These are phyloP conservation scores for Lochmaea capreae DNA, from an alignment of 2,888 invertebrate species.

Conservation along the genomic window DNA sequence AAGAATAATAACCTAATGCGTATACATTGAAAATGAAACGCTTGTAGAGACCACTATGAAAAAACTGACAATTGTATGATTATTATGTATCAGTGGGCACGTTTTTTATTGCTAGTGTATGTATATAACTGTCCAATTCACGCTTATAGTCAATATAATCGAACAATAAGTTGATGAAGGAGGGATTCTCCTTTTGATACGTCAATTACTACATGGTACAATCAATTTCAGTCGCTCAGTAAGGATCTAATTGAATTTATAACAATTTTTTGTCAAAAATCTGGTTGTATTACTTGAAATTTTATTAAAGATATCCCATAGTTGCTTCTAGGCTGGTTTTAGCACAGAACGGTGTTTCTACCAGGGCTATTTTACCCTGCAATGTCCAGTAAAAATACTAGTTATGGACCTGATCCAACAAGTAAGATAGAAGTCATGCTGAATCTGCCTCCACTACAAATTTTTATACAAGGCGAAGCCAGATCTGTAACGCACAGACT, in stretches of 20 bases:
- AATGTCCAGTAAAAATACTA: no score
- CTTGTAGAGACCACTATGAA: slow-evolving; percentile 47
- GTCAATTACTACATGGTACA: background rate
- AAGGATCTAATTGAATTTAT: background rate
- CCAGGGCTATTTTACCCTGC: no score
- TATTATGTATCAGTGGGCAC: slow-evolving; percentile 33
- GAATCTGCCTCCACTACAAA: no score
- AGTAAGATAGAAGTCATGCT: no score
- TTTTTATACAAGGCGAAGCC: no score
- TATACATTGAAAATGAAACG: slow-evolving; percentile 47
- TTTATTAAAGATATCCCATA: no score
- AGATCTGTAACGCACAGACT: no score
- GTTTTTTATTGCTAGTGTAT: slow-evolving; percentile 48
- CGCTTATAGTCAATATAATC: slow-evolving; percentile 63
- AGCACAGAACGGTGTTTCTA: no score
- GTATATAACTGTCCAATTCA: slow-evolving; percentile 59
- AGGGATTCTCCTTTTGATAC: slow-evolving; percentile 32
- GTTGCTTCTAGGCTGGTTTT: no score
- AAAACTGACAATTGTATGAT: slow-evolving; percentile 40
- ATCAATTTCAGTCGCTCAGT: background rate
- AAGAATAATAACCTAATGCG: slow-evolving; percentile 19
- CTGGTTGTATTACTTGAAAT: no score
- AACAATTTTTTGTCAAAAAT: background rate
- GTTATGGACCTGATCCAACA: no score
- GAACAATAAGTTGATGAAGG: slow-evolving; percentile 58